A percentile compares a stretch with the other conserved stretches of the same genome.
phyloP scores from a whole-genome alignment of 2,888 invertebrate genomes.

The Eudemis profundana region DNA sequence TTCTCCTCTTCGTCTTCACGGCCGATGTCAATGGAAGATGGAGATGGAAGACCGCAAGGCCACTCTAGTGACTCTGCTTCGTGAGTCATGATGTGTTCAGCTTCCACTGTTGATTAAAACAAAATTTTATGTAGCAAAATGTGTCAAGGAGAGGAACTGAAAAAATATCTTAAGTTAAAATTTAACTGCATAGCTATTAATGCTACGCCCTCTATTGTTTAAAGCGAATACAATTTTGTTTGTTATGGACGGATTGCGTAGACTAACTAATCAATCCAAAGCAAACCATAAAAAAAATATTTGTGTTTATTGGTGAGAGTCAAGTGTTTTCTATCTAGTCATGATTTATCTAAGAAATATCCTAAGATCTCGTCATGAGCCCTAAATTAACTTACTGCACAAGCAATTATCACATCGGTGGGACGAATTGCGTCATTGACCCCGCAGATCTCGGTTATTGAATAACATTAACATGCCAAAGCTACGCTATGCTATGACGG shows the following conservation, averaged over 20 bases:
- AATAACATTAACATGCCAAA: not conserved
- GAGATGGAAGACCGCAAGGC: slow-evolving; percentile 91
- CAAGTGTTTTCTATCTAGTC: not conserved
- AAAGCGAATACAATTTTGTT: too few relatives aligned
- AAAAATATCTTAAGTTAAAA: too few relatives aligned
- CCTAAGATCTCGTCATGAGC: not conserved
- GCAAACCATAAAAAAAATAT: too few relatives aligned
- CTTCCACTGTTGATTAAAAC: slow-evolving; percentile 85
- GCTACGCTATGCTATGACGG: not conserved
- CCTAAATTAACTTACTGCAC: not conserved
- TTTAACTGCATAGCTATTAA: too few relatives aligned
- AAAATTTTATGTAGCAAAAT: not conserved
- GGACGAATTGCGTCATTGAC: not conserved
- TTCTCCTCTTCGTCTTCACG: slow-evolving; percentile 87
- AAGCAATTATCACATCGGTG: not conserved
- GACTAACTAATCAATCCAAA: too few relatives aligned
- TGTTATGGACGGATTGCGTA: too few relatives aligned
- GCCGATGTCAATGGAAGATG: slow-evolving; percentile 89
- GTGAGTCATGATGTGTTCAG: slow-evolving; percentile 91
- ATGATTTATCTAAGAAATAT: not conserved
- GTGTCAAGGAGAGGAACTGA: not conserved
- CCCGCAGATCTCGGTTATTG: not conserved
- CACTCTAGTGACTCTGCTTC: slow-evolving; percentile 88
- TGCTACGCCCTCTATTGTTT: too few relatives aligned
- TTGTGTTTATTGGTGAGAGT: not conserved